A percentile compares a stretch with the other conserved stretches of the same genome.
Conservation (phyloP, 2,797 vertebrate species). For the Clarias pachynema region DNA sequence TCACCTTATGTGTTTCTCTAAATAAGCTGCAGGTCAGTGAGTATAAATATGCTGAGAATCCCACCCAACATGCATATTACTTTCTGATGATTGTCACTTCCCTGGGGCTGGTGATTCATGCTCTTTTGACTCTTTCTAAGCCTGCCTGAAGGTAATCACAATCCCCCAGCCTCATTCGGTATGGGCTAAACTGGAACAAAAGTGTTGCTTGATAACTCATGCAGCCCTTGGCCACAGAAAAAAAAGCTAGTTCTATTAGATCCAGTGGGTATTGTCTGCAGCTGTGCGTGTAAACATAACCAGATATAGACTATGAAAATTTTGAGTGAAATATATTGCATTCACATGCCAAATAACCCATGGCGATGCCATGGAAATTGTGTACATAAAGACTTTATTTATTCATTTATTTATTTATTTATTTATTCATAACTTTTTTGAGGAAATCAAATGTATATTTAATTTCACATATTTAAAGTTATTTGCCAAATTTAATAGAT, state of each 20-base stretch:
- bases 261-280: constrained; percentile 72
- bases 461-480: too few species aligned
- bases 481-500: too few species aligned
- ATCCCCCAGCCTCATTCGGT: constrained; percentile 75
- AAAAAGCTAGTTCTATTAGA: constrained; percentile 73
- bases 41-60: constrained; percentile 61
- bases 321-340: constrained; percentile 62
- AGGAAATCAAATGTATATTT: too few species aligned
- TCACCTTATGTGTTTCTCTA: constrained; percentile 41
- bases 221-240: constrained; percentile 70
- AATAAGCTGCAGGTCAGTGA: constrained; percentile 55
- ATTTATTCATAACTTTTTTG: too few species aligned
- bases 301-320: constrained; percentile 40
- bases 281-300: constrained; percentile 64
- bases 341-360: constrained; percentile 44
- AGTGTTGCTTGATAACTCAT: constrained; percentile 57
- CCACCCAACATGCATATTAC: constrained; percentile 53
- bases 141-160: constrained; percentile 77
- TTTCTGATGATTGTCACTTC: constrained; percentile 66
- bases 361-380: not conserved
- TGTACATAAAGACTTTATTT: not conserved
- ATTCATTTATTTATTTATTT: too few species aligned
- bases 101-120: constrained; percentile 75
- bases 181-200: constrained; percentile 72
- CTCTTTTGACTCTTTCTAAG: constrained; percentile 76